These are phyloP conservation scores for Pangasianodon gigas DNA, from an alignment of 2,113 vertebrate species.

Conservation along the genomic window DNA sequence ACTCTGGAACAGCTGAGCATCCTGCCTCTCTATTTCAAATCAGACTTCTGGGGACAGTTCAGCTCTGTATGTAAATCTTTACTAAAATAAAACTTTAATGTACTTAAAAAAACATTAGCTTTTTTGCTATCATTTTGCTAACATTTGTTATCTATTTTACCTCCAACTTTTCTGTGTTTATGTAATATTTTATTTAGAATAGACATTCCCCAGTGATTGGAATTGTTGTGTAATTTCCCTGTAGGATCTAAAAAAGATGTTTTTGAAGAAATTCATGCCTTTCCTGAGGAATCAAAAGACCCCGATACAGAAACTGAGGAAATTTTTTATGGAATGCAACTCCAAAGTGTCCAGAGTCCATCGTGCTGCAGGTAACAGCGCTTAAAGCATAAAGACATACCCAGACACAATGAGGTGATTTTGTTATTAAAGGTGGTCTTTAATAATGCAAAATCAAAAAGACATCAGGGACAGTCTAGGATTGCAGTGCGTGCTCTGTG, in stretches of 20 bases:
- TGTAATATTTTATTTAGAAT: not conserved
- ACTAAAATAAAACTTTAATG: not conserved
- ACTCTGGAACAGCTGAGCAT: constrained; percentile 47
- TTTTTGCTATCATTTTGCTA: not conserved
- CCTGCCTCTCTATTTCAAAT: constrained; percentile 54
- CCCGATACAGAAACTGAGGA: not conserved
- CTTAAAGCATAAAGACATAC: not conserved
- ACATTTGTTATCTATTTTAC: not conserved
- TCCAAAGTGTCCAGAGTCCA: not conserved
- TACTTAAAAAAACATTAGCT: not conserved
- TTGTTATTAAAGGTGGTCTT: not conserved
- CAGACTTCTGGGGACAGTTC: constrained; percentile 47
- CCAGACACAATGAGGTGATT: not conserved
- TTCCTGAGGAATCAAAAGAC: constrained; percentile 6
- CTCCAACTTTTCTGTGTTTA: not conserved
- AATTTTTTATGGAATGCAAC: constrained; percentile 4
- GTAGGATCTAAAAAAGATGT: not conserved
- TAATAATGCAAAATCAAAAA: not conserved
- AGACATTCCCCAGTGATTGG: not conserved
- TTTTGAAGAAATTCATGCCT: constrained; percentile 8
- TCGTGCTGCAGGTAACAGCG: not conserved
- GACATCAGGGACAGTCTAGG: not conserved
- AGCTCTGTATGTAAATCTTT: not conserved
- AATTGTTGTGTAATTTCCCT: not conserved
- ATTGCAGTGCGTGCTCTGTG: not conserved